These are phyloP conservation scores for Patiria pectinifera DNA, from an alignment of 53 echinoderm and acorn worm species.

Conservation along the genomic window DNA sequence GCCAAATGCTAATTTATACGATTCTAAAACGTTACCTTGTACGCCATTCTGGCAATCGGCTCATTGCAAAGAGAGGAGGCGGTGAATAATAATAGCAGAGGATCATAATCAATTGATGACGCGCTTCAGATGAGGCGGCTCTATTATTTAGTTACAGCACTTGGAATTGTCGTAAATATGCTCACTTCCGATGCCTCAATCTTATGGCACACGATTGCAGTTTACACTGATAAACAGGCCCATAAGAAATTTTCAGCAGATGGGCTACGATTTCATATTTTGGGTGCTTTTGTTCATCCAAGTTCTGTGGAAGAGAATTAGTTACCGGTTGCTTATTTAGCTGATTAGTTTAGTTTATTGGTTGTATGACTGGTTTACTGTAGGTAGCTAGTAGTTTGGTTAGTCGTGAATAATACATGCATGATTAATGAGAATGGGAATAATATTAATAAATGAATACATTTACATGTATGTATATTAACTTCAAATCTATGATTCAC, in stretches of 20 bases:
- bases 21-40: not conserved
- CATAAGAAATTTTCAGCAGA: not conserved
- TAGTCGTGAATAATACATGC: too few relatives aligned
- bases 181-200: not conserved
- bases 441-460: too few relatives aligned
- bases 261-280: too few relatives aligned
- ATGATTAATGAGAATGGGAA: too few relatives aligned
- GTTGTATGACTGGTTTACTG: too few relatives aligned
- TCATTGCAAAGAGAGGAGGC: not conserved
- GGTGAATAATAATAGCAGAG: not conserved
- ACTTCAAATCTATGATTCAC: too few relatives aligned
- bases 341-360: too few relatives aligned
- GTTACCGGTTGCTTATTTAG: too few relatives aligned
- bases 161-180: not conserved
- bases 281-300: too few relatives aligned
- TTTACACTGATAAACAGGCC: not conserved
- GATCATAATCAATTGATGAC: constrained; percentile 42
- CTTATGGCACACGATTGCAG: not conserved
- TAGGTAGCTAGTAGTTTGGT: too few relatives aligned
- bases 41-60: not conserved
- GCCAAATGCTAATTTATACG: constrained; percentile 44
- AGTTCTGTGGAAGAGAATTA: too few relatives aligned
- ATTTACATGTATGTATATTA: too few relatives aligned
- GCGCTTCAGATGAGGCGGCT: constrained; percentile 4
- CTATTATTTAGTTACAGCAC: constrained; percentile 5